Conservation (phyloP, 2,797 vertebrate genomes). For the Coranthus polyacanthus region DNA sequence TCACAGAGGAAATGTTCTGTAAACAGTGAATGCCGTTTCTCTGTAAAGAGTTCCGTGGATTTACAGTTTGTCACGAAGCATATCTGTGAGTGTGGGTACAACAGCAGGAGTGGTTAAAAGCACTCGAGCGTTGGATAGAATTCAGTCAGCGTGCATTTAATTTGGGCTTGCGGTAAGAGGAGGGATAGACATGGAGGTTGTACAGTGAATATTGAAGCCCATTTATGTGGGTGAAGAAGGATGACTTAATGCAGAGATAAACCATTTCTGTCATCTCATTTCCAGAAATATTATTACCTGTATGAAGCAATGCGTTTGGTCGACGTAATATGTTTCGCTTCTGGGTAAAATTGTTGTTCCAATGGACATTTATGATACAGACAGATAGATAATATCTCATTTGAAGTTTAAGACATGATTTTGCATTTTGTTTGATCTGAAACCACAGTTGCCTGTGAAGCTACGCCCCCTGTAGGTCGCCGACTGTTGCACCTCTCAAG, state of each 20-base stretch:
- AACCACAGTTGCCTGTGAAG: not conserved
- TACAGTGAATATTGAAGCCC: conserved; percentile 37
- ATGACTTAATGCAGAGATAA: conserved; percentile 52
- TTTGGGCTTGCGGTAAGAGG: conserved; percentile 44
- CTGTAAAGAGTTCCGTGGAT: conserved; percentile 43
- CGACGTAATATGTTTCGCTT: conserved; percentile 12
- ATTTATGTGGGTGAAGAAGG: conserved; percentile 25
- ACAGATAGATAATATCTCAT: conserved; percentile 31
- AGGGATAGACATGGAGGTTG: conserved; percentile 24
- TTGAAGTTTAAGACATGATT: conserved; percentile 13
- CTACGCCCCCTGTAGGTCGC: not conserved
- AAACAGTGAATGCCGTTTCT: conserved; percentile 20
- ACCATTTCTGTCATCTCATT: conserved; percentile 69
- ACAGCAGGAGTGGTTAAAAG: conserved; percentile 40
- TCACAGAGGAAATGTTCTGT: conserved; percentile 31
- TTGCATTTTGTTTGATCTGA: not conserved
- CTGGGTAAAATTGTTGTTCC: conserved; percentile 14
- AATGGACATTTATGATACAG: conserved; percentile 13
- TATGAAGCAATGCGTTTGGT: conserved; percentile 40
- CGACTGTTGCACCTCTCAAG: not conserved
- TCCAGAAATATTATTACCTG: conserved; percentile 61
- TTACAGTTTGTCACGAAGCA: conserved; percentile 43
- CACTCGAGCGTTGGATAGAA: conserved; percentile 42
- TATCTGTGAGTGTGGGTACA: conserved; percentile 19
- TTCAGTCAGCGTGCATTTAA: conserved; percentile 54